Evolutionary conservation across 2,888 invertebrate genomes (phyloP).

Genomic region (Aphelenchoides bicaudatus): DNA sequence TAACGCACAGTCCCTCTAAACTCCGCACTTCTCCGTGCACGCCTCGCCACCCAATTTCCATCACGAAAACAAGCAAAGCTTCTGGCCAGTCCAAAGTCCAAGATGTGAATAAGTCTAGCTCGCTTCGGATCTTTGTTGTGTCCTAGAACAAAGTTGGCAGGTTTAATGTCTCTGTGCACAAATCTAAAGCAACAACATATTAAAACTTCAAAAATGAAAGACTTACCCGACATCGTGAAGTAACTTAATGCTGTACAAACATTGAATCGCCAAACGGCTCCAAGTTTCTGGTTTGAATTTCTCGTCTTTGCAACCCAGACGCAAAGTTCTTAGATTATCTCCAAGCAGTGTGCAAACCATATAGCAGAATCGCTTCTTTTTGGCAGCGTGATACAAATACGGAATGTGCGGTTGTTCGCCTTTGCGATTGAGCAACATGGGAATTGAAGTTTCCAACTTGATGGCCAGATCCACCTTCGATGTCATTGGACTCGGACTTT

Average conservation of each 20-base stretch:
- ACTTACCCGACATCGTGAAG: slow-evolving; percentile 39
- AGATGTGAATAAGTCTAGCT: slow-evolving; percentile 42
- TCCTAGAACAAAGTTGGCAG: slow-evolving; percentile 44
- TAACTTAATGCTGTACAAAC: slow-evolving; percentile 40
- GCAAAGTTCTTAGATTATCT: slow-evolving; percentile 40
- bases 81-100: slow-evolving; percentile 47
- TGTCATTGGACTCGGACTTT: slow-evolving; percentile 50
- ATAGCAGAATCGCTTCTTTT: slow-evolving; percentile 43
- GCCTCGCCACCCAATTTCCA: slow-evolving; percentile 36
- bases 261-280: slow-evolving; percentile 44
- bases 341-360: slow-evolving; percentile 51
- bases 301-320: slow-evolving; percentile 4
- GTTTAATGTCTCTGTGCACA: slow-evolving; percentile 36
- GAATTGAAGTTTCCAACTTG: slow-evolving; percentile 44
- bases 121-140: slow-evolving; percentile 34
- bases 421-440: slow-evolving; percentile 39
- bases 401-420: slow-evolving; percentile 44
- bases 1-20: slow-evolving; percentile 54
- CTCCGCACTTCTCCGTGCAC: slow-evolving; percentile 46
- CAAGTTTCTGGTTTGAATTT: slow-evolving; percentile 33
- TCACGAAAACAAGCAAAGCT: not conserved
- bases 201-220: slow-evolving; percentile 13
- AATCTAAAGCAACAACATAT: not conserved
- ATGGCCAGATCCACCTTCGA: slow-evolving; percentile 49
- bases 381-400: slow-evolving; percentile 38